phyloP scores from a whole-genome alignment of 2,113 vertebrate genomes.

The Myodes glareolus region DNA sequence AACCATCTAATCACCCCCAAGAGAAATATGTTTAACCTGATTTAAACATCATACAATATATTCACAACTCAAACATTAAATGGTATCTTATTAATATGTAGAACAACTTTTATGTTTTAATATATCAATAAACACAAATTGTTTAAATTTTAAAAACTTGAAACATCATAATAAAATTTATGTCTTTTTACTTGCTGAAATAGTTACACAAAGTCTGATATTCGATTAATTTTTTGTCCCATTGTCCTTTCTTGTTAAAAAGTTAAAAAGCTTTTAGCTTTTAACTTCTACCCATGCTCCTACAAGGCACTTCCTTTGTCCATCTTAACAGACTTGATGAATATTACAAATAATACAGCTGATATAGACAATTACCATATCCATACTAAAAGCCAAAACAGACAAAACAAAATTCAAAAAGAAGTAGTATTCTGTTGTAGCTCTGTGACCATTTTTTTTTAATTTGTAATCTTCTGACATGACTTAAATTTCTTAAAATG shows the following conservation, averaged over 20 bases:
- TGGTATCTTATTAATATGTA: not conserved
- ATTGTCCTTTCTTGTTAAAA: slow-evolving; percentile 3
- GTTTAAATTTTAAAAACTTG: not conserved
- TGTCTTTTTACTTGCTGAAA: slow-evolving; percentile 40
- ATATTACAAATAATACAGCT: slow-evolving; percentile 18
- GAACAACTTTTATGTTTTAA: not conserved
- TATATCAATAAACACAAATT: not conserved
- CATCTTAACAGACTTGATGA: not conserved
- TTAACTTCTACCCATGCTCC: slow-evolving; percentile 26
- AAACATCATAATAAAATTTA: slow-evolving; percentile 1
- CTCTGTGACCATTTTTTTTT: not conserved
- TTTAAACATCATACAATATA: not conserved
- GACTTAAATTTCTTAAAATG: not conserved
- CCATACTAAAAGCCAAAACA: not conserved
- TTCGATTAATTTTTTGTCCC: not conserved
- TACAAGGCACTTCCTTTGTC: not conserved
- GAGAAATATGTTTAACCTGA: not conserved
- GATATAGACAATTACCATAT: not conserved
- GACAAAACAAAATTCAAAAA: not conserved
- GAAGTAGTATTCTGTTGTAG: not conserved
- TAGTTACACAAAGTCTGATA: not conserved
- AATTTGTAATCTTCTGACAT: not conserved
- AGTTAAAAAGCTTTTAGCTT: slow-evolving; percentile 16
- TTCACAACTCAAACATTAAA: not conserved
- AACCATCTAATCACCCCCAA: not conserved